These are phyloP conservation scores for Mugil cephalus DNA, from an alignment of 2,113 vertebrate species.

Conservation along the genomic window DNA sequence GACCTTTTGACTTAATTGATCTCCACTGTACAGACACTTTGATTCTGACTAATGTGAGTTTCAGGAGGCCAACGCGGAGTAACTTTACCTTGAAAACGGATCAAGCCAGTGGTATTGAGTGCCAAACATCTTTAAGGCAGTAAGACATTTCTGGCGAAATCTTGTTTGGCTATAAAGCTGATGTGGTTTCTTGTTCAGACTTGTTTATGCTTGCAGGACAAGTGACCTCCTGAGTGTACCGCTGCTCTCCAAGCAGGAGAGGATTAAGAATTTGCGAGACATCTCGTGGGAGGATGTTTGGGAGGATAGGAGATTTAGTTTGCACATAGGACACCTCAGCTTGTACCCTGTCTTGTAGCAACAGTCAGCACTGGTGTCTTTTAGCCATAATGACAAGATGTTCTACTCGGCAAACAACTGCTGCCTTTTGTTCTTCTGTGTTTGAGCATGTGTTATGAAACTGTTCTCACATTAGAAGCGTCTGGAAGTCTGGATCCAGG, in stretches of 20 bases:
- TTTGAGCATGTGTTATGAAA: too few relatives aligned
- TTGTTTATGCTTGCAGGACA: not conserved
- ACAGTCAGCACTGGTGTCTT: not conserved
- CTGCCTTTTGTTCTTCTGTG: too few relatives aligned
- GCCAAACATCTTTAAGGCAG: too few relatives aligned
- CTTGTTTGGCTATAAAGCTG: too few relatives aligned
- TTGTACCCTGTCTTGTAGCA: not conserved
- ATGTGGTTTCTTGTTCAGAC: not conserved
- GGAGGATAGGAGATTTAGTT: not conserved
- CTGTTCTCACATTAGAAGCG: too few relatives aligned
- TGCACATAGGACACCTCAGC: not conserved
- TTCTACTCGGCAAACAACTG: too few relatives aligned
- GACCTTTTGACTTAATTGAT: conserved; percentile 64
- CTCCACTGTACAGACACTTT: conserved; percentile 20
- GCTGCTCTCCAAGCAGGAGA: not conserved
- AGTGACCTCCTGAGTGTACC: not conserved
- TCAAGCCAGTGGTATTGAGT: too few relatives aligned
- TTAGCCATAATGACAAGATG: not conserved
- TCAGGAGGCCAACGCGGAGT: not conserved
- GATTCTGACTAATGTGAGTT: not conserved
- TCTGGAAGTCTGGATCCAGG: too few relatives aligned
- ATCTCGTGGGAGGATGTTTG: not conserved
- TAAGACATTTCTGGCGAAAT: not conserved
- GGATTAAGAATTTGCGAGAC: not conserved
- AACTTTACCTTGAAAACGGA: not conserved